A percentile compares a stretch with the other conserved stretches of the same genome.
Conservation (phyloP, 2,113 vertebrate genomes). For the Naja naja region DNA sequence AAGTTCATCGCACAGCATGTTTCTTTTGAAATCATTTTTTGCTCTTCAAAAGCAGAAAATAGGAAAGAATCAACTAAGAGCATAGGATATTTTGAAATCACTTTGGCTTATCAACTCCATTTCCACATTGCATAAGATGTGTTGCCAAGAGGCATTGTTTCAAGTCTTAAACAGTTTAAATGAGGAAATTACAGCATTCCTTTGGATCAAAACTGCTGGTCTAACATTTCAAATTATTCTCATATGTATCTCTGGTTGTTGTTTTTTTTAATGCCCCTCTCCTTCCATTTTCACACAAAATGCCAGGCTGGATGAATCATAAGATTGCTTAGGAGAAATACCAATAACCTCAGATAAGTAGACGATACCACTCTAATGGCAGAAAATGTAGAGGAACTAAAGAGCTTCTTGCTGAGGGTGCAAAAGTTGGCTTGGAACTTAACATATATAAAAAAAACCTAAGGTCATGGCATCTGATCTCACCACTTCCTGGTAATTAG, state of each 20-base stretch:
- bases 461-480: not conserved
- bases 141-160: not conserved
- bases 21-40: not conserved
- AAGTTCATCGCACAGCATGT: not conserved
- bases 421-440: not conserved
- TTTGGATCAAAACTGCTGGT: slow-evolving; percentile 29
- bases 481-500: not conserved
- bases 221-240: slow-evolving; percentile 6
- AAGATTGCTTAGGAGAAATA: not conserved
- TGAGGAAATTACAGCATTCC: slow-evolving; percentile 26
- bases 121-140: not conserved
- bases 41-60: not conserved
- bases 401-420: no score
- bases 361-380: no score
- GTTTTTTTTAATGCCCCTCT: slow-evolving; percentile 6
- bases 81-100: slow-evolving; percentile 3
- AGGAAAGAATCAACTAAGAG: not conserved
- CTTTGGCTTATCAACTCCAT: not conserved
- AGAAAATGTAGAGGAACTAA: no score
- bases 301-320: not conserved
- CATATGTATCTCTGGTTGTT: not conserved
- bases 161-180: slow-evolving; percentile 33
- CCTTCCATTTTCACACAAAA: not conserved
- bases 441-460: not conserved
- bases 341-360: no score